Percentiles rank a stretch among this genome's conserved stretches.
These are phyloP conservation scores for Xerus inauris DNA, from an alignment of 2,113 vertebrate species.

Conservation along the genomic window DNA sequence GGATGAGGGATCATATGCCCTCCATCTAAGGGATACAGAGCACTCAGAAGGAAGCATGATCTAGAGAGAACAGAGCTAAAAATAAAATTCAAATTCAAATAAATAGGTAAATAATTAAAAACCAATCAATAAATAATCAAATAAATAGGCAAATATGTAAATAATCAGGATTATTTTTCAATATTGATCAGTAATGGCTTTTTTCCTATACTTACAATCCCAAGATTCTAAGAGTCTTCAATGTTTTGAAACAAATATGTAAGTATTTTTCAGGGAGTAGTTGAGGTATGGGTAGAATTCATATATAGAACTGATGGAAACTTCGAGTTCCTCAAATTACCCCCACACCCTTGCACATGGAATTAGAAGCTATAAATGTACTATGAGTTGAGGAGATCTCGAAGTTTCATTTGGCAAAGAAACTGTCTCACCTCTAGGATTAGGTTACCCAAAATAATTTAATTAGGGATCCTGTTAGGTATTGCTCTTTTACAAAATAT, in stretches of 20 bases:
- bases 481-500: slow-evolving; percentile 38
- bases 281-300: not conserved
- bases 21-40: not conserved
- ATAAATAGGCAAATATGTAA: too few species aligned
- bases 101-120: not conserved
- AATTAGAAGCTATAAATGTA: not conserved
- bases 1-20: too few species aligned
- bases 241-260: not conserved
- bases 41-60: not conserved
- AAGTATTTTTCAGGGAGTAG: not conserved
- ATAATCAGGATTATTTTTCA: not conserved
- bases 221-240: not conserved
- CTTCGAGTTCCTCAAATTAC: not conserved
- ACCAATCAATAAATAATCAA: too few species aligned
- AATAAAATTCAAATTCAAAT: not conserved
- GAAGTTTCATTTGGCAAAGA: not conserved
- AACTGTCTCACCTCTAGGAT: not conserved
- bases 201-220: not conserved
- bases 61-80: not conserved
- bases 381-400: not conserved
- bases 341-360: not conserved
- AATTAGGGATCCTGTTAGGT: not conserved
- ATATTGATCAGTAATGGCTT: not conserved
- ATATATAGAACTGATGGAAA: not conserved
- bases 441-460: slow-evolving; percentile 47